Evolutionary conservation across 2,113 vertebrate species (phyloP).

Genomic region (Nettapus auritus): DNA sequence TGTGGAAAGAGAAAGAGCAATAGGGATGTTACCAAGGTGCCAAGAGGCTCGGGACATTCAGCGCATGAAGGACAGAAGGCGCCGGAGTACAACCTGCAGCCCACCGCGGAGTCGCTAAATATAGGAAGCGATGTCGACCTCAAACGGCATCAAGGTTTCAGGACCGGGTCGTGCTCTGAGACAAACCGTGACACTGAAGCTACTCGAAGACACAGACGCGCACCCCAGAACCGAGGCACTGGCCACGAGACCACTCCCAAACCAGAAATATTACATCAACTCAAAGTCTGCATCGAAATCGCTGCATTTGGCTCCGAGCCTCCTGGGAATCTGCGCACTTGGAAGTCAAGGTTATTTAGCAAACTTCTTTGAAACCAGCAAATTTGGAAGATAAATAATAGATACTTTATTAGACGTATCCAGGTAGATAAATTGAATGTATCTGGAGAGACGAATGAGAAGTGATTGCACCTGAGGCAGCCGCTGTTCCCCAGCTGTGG

Average conservation of each 20-base stretch:
- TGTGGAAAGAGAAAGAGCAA: slow-evolving; percentile 70
- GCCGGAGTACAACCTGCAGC: neutral
- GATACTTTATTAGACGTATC: neutral
- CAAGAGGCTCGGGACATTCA: neutral
- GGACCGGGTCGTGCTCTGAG: neutral
- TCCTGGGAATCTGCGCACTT: neutral
- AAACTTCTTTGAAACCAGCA: neutral
- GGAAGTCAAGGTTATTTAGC: neutral
- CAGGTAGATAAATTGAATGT: neutral
- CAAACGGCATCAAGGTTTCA: neutral
- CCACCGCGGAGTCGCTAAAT: neutral
- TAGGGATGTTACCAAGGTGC: neutral
- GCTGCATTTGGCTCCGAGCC: neutral
- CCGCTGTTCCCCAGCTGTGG: neutral
- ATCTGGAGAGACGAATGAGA: neutral
- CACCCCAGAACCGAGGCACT: accelerated
- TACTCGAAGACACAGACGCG: neutral
- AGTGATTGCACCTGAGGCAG: neutral
- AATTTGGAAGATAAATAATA: neutral
- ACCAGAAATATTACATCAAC: neutral
- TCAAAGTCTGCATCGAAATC: neutral
- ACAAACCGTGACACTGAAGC: neutral
- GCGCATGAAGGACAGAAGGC: neutral
- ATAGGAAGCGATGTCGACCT: accelerated
- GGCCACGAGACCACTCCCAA: neutral